Evolutionary conservation across 2,797 vertebrate genomes (phyloP), one percentile per base, ranked within the genome.

Genomic region (Tragelaphus oryx): DNA sequence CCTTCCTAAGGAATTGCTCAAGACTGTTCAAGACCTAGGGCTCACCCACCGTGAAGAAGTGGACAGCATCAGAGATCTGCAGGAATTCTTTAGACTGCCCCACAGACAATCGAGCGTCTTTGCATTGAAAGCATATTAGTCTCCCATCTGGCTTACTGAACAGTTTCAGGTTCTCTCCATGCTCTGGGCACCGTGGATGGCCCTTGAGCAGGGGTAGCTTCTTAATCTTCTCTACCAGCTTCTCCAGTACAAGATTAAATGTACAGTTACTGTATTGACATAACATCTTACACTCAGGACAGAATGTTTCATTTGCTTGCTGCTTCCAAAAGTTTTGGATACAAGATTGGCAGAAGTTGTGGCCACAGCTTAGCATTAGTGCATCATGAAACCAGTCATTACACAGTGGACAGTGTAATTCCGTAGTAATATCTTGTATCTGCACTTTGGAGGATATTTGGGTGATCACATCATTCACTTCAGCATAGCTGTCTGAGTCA

Each of bases 341-440:
- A 37, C 98, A 98, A 52, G 6, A 2, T 86, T 95, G 97, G 91
- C 98, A 98, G 96, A 98, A 98, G 94, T 98, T 98, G 90, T 98
- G 98, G 80, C 98, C 97, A 14, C 98, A 98, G 85, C 79, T 94
- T 76, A 98, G 94, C 92, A 98, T 98, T 44, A 98, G 57, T 2
- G 98, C 97, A 8, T 98, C 97, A 7, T 2, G 50, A 54, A 98
- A 98, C 91, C 98, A 96, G 3, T 98, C 96, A 0, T 96, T 93
- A 50, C 98, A 98, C 41, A 98, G 82, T 5, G 83, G 48, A 7
- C 98, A 98, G 55, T 97, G 97, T 24, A 98, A 96, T 30, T 98
- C 97, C 55, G n/a, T 96, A 68, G 94, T 96, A 75, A 98, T 97
- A n/a, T 97, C 97, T 41, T 97, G 97, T 54, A 96, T 94, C 28